Base-by-base conservation (phyloP, 2,888 invertebrate species). In the Erebia aethiops region DNA sequence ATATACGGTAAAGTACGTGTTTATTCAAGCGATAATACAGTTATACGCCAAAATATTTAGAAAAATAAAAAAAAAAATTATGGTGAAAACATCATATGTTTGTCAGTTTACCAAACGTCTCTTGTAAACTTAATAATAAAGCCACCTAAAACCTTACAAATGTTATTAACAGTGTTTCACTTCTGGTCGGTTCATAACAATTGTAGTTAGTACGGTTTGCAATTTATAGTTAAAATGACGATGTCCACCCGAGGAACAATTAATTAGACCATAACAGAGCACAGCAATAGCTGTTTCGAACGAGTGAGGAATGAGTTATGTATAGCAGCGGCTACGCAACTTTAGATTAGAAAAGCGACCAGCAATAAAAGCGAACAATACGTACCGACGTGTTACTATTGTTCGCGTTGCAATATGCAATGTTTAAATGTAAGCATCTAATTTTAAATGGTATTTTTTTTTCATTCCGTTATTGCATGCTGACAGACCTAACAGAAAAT, bases 161-260 rank as follows among this genome's bases (percentile, higher is more conserved):
- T 60, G 26, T 69, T 69, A 69, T 60, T 67, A 70, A 68, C 56
- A 70, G 60, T 69, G 67, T 69, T 73, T 64, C 26, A 62, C 64
- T 49, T 65, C 54, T 65, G 57, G 56, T 64, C 67, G 56, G 26
- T 67, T 62, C 57, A 49, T 52, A 70, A 56, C 49, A 68, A 67
- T 61, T 58, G 65, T 68, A 65, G 67, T 62, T 69, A 68, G 51
- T 67, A 62, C 64, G 60, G 77, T 80, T 79, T 73, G 74, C 82
- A 87, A 86, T 79, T 86, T 85, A 81, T 87, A 85, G 89, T 89
- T 86, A 86, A 87, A 86, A 83, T 84, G 85, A 83, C 84, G 82
- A 85, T 84, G 82, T 82, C 81, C 83, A 82, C 81, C 77, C 81
- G 74, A 81, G 80, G 77, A 82, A 84, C 85, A 87, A 89, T 88